Percentiles rank a stretch among this genome's conserved stretches.
Conservation (phyloP, 2,888 invertebrate genomes). For the Holacanthella duospinosa region DNA sequence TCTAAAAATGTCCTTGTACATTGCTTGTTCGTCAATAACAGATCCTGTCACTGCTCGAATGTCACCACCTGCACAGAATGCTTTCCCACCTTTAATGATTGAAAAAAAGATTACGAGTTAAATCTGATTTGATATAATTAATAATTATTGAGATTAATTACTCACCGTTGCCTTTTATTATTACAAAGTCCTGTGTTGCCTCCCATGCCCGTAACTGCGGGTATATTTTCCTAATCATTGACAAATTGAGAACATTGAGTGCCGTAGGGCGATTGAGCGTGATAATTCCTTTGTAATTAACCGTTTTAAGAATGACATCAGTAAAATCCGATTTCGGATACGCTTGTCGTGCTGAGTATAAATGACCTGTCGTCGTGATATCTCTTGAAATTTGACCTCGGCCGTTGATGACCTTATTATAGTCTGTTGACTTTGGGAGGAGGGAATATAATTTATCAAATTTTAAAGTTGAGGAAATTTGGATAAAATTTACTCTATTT, state of each 20-base stretch:
- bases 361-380: no score
- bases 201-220: constrained; percentile 69
- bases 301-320: constrained; percentile 41
- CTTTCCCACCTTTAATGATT: constrained; percentile 59
- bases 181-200: constrained; percentile 42
- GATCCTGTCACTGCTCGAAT: constrained; percentile 66
- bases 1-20: constrained; percentile 64
- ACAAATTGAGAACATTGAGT: constrained; percentile 63
- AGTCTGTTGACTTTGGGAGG: no score
- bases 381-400: no score
- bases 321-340: background rate
- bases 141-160: no score
- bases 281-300: constrained; percentile 52
- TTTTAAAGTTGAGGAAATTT: no score
- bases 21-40: constrained; percentile 50
- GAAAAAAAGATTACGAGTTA: background rate
- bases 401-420: no score
- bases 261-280: constrained; percentile 64
- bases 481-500: no score
- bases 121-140: no score
- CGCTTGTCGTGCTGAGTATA: no score
- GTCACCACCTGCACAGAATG: constrained; percentile 98
- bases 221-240: constrained; percentile 65
- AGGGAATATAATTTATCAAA: no score
- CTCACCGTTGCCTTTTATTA: constrained; percentile 43